phyloP scores from a whole-genome alignment of 2,888 invertebrate species.

The Sesia apiformis region DNA sequence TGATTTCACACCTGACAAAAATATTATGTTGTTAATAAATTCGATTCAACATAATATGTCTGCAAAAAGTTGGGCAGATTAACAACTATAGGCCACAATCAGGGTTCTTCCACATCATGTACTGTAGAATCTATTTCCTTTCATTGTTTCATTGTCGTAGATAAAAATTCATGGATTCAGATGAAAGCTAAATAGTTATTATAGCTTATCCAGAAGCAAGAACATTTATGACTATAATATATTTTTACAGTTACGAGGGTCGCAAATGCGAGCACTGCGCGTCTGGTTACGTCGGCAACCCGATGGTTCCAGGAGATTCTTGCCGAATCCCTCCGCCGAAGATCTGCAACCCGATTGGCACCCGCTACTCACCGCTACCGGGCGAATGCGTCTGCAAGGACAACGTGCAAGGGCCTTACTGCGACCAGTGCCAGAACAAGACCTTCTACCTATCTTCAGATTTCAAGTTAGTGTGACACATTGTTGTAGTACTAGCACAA shows the following conservation, averaged over 20 bases:
- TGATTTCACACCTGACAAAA: too few species aligned
- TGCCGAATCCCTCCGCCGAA: conserved; percentile 72
- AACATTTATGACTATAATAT: neutral
- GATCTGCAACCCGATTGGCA: conserved; percentile 85
- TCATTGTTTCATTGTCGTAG: too few species aligned
- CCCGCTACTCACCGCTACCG: conserved; percentile 48
- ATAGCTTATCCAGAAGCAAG: too few species aligned
- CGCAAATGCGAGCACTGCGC: conserved; percentile 86
- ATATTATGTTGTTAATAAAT: too few species aligned
- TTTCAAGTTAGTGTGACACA: conserved; percentile 32
- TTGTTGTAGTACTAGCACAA: neutral
- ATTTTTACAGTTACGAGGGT: conserved; percentile 72
- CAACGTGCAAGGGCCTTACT: conserved; percentile 85
- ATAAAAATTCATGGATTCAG: too few species aligned
- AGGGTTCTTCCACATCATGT: too few species aligned
- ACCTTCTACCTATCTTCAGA: conserved; percentile 87
- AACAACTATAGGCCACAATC: too few species aligned
- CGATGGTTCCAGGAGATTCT: conserved; percentile 81
- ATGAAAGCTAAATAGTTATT: too few species aligned
- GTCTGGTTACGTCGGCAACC: conserved; percentile 87
- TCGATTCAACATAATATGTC: too few species aligned
- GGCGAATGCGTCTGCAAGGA: conserved; percentile 60
- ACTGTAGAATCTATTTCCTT: too few species aligned
- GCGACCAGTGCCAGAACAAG: conserved; percentile 89
- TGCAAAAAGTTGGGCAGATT: too few species aligned